Percentiles rank a stretch among this genome's conserved stretches.
phyloP scores from a whole-genome alignment of 2,888 invertebrate genomes.

The Teinopalpus imperialis region DNA sequence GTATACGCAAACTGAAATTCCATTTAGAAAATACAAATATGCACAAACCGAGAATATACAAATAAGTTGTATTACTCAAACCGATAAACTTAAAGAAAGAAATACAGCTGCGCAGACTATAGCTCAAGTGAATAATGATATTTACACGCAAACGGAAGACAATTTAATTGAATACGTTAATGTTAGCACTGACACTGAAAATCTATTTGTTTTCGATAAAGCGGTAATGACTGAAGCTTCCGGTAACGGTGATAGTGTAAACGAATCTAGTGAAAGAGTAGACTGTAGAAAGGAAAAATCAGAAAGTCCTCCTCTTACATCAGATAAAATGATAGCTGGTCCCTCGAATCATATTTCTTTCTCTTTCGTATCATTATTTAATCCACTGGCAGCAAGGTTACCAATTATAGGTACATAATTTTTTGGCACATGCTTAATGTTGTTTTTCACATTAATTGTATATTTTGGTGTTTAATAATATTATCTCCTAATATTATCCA shows the following conservation, averaged over 20 bases:
- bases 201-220: constrained; percentile 37
- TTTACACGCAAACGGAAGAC: constrained; percentile 48
- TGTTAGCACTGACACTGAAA: constrained; percentile 49
- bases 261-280: constrained; percentile 7
- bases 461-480: constrained; percentile 34
- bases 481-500: constrained; percentile 32
- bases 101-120: constrained; percentile 55
- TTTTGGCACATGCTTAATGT: constrained; percentile 27
- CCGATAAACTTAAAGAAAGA: constrained; percentile 54
- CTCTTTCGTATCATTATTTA: constrained; percentile 70
- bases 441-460: constrained; percentile 42
- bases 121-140: constrained; percentile 44
- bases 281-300: constrained; percentile 53
- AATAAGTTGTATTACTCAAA: constrained; percentile 54
- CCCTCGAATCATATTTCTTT: constrained; percentile 53
- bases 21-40: constrained; percentile 62
- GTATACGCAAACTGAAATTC: constrained; percentile 63
- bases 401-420: constrained; percentile 73
- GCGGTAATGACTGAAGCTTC: constrained; percentile 38
- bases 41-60: constrained; percentile 53
- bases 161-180: constrained; percentile 40
- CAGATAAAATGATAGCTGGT: constrained; percentile 51
- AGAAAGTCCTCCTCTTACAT: constrained; percentile 73
- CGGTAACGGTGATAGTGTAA: constrained; percentile 25
- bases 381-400: constrained; percentile 73